Evolutionary conservation across 2,113 vertebrate genomes (phyloP).

Genomic region (Sylvietta virens): DNA sequence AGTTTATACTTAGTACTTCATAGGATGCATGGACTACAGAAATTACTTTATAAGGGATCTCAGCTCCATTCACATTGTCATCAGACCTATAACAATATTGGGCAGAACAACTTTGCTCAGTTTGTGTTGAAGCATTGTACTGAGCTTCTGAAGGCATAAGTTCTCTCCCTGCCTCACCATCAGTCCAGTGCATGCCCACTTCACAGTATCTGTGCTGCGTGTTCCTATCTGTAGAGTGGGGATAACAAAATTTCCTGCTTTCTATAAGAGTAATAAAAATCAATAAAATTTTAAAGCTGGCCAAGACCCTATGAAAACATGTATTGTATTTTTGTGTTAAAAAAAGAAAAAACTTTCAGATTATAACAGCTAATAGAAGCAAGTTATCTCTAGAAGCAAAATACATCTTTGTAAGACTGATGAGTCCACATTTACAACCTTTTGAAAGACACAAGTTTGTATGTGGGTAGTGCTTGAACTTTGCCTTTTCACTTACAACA

Average conservation of each 20-base stretch:
- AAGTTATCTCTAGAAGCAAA: neutral
- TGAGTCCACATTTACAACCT: neutral
- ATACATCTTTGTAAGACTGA: neutral
- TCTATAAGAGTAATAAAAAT: neutral
- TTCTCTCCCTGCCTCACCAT: neutral
- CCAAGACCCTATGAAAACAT: neutral
- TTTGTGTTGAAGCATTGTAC: neutral
- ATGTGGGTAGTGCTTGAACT: neutral
- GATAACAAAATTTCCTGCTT: neutral
- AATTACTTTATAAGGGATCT: neutral
- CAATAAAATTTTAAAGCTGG: neutral
- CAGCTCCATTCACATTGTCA: neutral
- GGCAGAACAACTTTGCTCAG: neutral
- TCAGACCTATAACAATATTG: neutral
- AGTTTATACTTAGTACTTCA: no score
- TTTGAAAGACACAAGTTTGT: neutral
- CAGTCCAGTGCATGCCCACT: rapidly evolving
- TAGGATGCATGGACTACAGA: neutral
- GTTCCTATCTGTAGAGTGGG: neutral
- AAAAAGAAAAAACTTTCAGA: neutral
- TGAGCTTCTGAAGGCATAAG: neutral
- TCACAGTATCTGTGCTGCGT: neutral
- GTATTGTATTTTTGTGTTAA: neutral
- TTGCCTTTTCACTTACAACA: neutral
- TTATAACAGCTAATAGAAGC: neutral